Percentiles rank a stretch among this genome's conserved stretches.
These are phyloP conservation scores for Darevskia nairensis DNA, from an alignment of 2,797 vertebrate species.

Conservation along the genomic window DNA sequence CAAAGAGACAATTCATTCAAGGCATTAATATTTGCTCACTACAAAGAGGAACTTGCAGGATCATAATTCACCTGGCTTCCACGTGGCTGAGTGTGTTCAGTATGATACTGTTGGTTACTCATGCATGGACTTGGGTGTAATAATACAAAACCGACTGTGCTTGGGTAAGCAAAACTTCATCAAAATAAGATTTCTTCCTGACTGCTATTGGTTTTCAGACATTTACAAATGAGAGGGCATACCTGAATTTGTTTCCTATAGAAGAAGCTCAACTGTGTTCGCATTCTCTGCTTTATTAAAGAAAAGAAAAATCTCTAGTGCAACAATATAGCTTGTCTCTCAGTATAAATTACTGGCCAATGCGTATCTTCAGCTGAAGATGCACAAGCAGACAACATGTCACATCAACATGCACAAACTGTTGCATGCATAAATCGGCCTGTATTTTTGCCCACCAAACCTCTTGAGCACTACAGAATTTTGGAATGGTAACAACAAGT, in stretches of 20 bases:
- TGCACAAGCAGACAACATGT: rapidly evolving
- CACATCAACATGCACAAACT: not conserved
- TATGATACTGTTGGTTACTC: not conserved
- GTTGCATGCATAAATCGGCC: not conserved
- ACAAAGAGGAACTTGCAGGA: constrained; percentile 42
- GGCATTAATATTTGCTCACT: constrained; percentile 60
- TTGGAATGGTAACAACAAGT: not conserved
- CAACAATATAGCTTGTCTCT: not conserved
- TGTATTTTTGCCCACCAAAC: not conserved
- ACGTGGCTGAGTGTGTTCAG: not conserved
- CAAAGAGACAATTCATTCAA: constrained; percentile 62
- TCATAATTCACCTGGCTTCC: constrained; percentile 49
- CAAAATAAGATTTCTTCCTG: not conserved
- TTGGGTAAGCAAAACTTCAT: constrained; percentile 25
- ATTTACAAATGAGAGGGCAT: constrained; percentile 10
- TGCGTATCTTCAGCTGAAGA: constrained; percentile 2
- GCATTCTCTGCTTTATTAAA: not conserved
- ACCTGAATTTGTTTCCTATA: constrained; percentile 2
- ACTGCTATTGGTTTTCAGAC: not conserved
- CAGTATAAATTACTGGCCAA: not conserved
- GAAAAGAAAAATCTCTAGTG: not conserved
- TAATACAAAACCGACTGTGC: constrained; percentile 12
- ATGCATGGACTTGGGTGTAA: not conserved
- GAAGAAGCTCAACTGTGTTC: not conserved
- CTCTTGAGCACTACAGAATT: not conserved